phyloP scores from a whole-genome alignment of 2,113 vertebrate species.

The Platycercus adscitus region DNA sequence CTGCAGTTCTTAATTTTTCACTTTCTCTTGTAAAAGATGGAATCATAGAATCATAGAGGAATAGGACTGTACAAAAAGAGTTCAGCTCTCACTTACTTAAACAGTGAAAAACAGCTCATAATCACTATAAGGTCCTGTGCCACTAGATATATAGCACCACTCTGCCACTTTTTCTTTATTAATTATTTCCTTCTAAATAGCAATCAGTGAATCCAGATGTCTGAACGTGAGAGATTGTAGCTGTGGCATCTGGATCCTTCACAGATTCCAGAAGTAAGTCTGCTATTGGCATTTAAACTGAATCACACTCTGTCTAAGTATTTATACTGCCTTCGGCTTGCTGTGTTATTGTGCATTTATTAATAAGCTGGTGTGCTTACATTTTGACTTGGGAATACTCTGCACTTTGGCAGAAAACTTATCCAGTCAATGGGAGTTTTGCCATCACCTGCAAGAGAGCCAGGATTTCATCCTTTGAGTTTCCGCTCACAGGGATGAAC shows the following conservation, averaged over 20 bases:
- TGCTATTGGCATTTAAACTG: constrained; percentile 45
- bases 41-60: not conserved
- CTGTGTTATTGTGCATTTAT: constrained; percentile 45
- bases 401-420: constrained; percentile 57
- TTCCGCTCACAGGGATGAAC: not conserved
- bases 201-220: constrained; percentile 56
- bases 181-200: constrained; percentile 64
- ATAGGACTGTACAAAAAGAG: not conserved
- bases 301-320: not conserved
- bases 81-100: constrained; percentile 18
- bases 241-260: constrained; percentile 36
- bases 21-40: constrained; percentile 9
- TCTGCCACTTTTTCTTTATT: constrained; percentile 61
- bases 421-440: constrained; percentile 57
- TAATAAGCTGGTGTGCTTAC: constrained; percentile 27
- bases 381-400: constrained; percentile 47
- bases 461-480: constrained; percentile 16
- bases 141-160: constrained; percentile 42
- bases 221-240: constrained; percentile 27
- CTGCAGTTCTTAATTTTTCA: constrained; percentile 19
- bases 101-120: constrained; percentile 23
- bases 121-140: constrained; percentile 2
- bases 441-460: constrained; percentile 8
- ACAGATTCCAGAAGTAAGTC: constrained; percentile 52
- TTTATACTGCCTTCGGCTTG: constrained; percentile 58